Conservation (phyloP, 2,888 invertebrate species). For the Conomelus anceps region DNA sequence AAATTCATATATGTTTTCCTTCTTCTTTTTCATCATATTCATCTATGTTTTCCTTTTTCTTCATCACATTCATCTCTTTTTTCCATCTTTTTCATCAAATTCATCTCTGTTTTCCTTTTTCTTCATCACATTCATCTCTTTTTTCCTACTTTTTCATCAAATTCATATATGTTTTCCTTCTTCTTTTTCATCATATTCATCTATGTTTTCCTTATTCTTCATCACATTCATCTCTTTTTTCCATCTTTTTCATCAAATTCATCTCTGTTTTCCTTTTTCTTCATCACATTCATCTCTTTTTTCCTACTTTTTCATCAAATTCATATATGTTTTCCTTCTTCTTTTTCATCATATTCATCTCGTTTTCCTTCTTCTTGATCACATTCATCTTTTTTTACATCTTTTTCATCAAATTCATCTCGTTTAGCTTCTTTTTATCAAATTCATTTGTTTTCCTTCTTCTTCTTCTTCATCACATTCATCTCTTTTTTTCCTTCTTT, state of each 20-base stretch:
- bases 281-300: not conserved
- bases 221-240: no score
- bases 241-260: not conserved
- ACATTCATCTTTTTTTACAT: not conserved
- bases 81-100: not conserved
- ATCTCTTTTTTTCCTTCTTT: no score
- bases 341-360: not conserved
- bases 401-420: not conserved
- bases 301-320: not conserved
- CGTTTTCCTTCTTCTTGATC: not conserved
- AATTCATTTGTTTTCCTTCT: not conserved
- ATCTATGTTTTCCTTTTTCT: no score
- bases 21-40: not conserved
- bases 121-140: not conserved
- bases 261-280: not conserved
- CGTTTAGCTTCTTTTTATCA: not conserved
- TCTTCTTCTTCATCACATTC: not conserved
- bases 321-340: not conserved
- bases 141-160: not conserved
- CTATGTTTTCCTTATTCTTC: not conserved
- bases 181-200: not conserved
- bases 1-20: not conserved
- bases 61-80: not conserved
- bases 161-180: not conserved
- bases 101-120: not conserved